phyloP scores from a whole-genome alignment of 1,140 invertebrate genomes.

The Nixonia krombeini region DNA sequence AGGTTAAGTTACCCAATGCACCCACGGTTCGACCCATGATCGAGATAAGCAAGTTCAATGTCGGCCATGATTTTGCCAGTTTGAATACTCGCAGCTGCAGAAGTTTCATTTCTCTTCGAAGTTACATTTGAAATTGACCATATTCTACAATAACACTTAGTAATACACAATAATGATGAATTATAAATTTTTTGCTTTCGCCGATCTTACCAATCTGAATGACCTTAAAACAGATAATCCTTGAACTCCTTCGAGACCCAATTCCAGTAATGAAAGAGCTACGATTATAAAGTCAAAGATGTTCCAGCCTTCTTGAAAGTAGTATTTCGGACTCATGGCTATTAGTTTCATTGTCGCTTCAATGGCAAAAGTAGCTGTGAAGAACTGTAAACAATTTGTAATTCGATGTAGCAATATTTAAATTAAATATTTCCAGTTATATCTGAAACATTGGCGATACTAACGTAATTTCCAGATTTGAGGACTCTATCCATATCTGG shows the following conservation, averaged over 20 bases:
- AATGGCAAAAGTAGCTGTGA: constrained; percentile 97
- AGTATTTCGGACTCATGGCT: constrained; percentile 96
- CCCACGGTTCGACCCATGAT: constrained; percentile 99
- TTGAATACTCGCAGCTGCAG: constrained; percentile 98
- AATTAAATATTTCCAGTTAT: not conserved
- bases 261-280: constrained; percentile 92
- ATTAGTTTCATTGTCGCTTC: constrained; percentile 96
- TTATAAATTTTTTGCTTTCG: too few relatives aligned
- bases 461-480: constrained; percentile 95
- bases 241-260: constrained; percentile 92
- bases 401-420: constrained; percentile 22
- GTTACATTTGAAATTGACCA: constrained; percentile 25
- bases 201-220: constrained; percentile 89
- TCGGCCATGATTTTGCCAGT: constrained; percentile 99
- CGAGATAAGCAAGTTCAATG: constrained; percentile 97
- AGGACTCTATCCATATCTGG: constrained; percentile 87
- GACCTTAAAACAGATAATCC: constrained; percentile 97
- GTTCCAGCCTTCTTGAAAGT: constrained; percentile 99
- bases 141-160: too few relatives aligned
- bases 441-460: constrained; percentile 65
- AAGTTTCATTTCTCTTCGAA: too few relatives aligned
- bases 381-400: constrained; percentile 87
- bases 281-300: constrained; percentile 99
- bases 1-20: constrained; percentile 97
- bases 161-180: too few relatives aligned